Conservation (phyloP, 1,140 invertebrate genomes). For the Ceratitis capitata region DNA sequence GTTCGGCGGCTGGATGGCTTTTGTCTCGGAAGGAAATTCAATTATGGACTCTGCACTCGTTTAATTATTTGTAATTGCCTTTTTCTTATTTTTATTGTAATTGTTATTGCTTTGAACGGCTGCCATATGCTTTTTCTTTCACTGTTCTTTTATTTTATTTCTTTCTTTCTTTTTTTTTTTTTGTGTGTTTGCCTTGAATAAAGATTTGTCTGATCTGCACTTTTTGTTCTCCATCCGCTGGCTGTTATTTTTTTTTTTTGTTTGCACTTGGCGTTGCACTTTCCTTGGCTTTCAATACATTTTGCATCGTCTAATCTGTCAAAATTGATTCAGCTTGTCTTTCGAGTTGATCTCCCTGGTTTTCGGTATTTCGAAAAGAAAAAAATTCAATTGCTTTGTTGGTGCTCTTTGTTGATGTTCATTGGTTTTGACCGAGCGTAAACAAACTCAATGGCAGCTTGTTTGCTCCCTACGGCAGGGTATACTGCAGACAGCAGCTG, state of each 20-base stretch:
- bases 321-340: conserved; percentile 8
- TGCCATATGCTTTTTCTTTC: no score
- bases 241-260: not conserved
- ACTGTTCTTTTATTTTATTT: no score
- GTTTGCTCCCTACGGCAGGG: no score
- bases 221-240: not conserved
- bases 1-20: not conserved
- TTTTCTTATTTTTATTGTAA: conserved; percentile 20
- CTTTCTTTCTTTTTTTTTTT: no score
- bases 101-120: not conserved
- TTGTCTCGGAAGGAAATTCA: conserved; percentile 32
- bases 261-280: not conserved
- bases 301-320: not conserved
- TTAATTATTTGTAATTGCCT: conserved; percentile 36
- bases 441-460: not conserved
- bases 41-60: conserved; percentile 13
- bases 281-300: not conserved
- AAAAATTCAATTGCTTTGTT: not conserved
- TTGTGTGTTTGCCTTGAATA: not conserved
- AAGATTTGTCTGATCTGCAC: not conserved
- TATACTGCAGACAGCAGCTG: not conserved
- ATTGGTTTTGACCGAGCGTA: not conserved
- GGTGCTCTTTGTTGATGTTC: not conserved
- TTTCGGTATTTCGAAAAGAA: not conserved
- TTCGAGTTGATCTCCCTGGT: not conserved